phyloP scores from a whole-genome alignment of 2,113 vertebrate genomes.

The Dunckerocampus dactyliophorus region DNA sequence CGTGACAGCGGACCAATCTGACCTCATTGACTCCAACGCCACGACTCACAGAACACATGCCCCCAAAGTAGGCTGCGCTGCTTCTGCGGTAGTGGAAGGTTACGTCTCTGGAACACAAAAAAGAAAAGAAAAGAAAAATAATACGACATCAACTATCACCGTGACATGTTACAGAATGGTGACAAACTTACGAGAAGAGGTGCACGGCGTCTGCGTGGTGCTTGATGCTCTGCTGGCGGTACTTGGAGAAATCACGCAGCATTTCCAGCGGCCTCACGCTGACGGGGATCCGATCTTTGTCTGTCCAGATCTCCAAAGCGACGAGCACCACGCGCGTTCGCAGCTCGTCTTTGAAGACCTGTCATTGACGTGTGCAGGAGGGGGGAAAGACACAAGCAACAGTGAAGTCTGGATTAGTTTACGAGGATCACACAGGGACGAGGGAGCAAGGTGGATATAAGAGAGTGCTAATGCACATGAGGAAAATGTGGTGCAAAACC shows the following conservation, averaged over 20 bases:
- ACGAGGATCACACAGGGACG: neutral
- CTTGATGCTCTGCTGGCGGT: slow-evolving; percentile 88
- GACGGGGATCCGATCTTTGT: slow-evolving; percentile 86
- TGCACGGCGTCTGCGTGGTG: slow-evolving; percentile 90
- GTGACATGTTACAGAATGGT: neutral
- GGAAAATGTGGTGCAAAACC: too few species aligned
- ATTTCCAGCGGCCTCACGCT: slow-evolving; percentile 85
- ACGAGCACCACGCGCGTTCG: slow-evolving; percentile 95
- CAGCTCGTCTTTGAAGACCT: slow-evolving; percentile 97
- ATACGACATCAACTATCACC: neutral
- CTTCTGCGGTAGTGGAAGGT: slow-evolving; percentile 93
- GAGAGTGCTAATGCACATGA: too few species aligned
- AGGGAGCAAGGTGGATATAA: neutral
- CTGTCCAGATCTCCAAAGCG: slow-evolving; percentile 93
- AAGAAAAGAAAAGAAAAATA: neutral
- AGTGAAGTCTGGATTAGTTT: neutral
- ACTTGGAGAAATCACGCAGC: slow-evolving; percentile 91
- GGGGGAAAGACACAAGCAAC: slow-evolving; percentile 24
- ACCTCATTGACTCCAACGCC: slow-evolving; percentile 98
- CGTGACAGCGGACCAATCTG: slow-evolving; percentile 39
- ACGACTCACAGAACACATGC: slow-evolving; percentile 85
- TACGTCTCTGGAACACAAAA: slow-evolving; percentile 76
- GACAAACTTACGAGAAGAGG: slow-evolving; percentile 85
- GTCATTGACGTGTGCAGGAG: slow-evolving; percentile 32
- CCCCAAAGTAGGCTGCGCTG: slow-evolving; percentile 90